Percentiles rank a stretch among this genome's conserved stretches.
These are phyloP conservation scores for Pseudococcus longispinus DNA, from an alignment of 2,888 invertebrate species.

Conservation along the genomic window DNA sequence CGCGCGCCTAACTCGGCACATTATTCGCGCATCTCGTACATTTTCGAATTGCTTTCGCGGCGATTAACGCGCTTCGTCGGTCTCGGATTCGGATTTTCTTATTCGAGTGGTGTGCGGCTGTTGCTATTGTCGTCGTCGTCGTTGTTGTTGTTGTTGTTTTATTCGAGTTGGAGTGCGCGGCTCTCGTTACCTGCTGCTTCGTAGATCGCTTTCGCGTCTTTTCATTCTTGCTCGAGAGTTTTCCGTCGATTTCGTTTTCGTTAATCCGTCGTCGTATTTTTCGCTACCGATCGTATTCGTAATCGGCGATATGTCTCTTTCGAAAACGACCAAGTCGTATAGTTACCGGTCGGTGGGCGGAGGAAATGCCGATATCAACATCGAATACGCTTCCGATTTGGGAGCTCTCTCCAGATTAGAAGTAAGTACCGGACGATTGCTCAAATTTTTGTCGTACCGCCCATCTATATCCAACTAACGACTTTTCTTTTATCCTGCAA, in stretches of 20 bases:
- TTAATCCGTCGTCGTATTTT: not conserved
- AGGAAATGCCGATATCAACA: conserved; percentile 84
- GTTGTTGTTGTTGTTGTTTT: not conserved
- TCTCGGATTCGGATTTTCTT: conserved; percentile 34
- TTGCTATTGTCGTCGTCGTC: not conserved
- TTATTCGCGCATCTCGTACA: conserved; percentile 48
- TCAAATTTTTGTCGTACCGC: too few species aligned
- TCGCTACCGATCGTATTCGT: not conserved
- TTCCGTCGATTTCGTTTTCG: not conserved
- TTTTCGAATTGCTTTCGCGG: conserved; percentile 44
- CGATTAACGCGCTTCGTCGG: not conserved
- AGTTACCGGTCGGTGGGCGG: conserved; percentile 86
- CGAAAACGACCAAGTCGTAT: conserved; percentile 85
- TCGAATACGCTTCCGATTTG: conserved; percentile 93
- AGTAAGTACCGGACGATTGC: conserved; percentile 70
- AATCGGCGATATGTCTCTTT: conserved; percentile 62
- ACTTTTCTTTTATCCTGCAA: too few species aligned
- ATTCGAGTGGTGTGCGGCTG: not conserved
- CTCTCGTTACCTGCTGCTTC: not conserved
- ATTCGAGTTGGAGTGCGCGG: not conserved
- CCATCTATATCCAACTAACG: too few species aligned
- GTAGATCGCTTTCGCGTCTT: not conserved
- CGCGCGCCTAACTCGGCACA: conserved; percentile 37
- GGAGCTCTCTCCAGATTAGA: conserved; percentile 93
- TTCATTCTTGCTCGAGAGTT: not conserved